Percentiles rank a stretch among this genome's conserved stretches.
These are phyloP conservation scores for Meiosimyza decipiens DNA, from an alignment of 2,888 invertebrate genomes.

Conservation along the genomic window DNA sequence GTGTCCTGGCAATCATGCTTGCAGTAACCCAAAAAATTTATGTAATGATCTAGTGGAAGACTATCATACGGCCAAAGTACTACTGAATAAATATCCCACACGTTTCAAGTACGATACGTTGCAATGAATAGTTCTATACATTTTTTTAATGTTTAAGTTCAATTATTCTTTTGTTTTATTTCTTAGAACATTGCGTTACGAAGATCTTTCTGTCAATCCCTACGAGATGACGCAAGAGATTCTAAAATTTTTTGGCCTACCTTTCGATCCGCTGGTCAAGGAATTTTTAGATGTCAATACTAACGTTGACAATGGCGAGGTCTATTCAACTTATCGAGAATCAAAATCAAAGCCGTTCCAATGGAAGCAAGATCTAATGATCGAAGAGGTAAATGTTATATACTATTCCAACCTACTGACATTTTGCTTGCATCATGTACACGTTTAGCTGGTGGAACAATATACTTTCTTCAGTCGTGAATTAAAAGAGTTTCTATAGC, in stretches of 20 bases:
- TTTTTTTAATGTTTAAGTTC: background rate
- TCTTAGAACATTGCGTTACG: constrained; percentile 81
- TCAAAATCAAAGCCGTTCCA: constrained; percentile 88
- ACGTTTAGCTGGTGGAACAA: too few relatives aligned
- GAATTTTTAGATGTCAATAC: constrained; percentile 85
- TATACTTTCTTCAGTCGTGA: too few relatives aligned
- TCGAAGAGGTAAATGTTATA: constrained; percentile 71
- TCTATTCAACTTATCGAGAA: constrained; percentile 87
- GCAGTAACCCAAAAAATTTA: constrained; percentile 79
- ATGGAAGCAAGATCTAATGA: constrained; percentile 82
- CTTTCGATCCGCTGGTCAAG: constrained; percentile 76
- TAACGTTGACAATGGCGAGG: constrained; percentile 81
- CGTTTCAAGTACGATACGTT: constrained; percentile 75
- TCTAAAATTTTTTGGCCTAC: constrained; percentile 80
- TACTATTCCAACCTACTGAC: too few relatives aligned
- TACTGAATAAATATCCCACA: constrained; percentile 76
- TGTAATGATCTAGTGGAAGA: constrained; percentile 87
- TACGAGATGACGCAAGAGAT: constrained; percentile 76
- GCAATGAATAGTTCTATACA: background rate
- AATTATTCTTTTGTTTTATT: background rate
- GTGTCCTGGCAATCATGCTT: constrained; percentile 79
- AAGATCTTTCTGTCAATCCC: constrained; percentile 83
- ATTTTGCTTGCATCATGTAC: background rate
- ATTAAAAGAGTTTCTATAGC: too few relatives aligned
- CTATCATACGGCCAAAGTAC: constrained; percentile 78